phyloP scores from a whole-genome alignment of 2,797 vertebrate species.

The Halcyon badia region DNA sequence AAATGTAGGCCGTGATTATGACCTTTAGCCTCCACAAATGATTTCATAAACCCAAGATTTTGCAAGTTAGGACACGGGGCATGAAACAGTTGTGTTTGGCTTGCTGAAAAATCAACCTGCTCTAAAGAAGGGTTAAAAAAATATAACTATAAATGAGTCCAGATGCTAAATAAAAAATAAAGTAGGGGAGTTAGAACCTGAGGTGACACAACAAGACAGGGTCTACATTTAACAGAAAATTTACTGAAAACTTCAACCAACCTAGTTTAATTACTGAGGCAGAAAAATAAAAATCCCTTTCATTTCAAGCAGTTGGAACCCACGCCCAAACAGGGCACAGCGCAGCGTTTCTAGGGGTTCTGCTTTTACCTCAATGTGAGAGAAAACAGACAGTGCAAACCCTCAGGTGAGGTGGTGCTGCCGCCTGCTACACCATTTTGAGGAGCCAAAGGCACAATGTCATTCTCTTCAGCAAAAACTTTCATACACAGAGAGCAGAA shows the following conservation, averaged over 20 bases:
- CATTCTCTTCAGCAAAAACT: neutral
- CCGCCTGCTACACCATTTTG: neutral
- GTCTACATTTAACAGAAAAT: neutral
- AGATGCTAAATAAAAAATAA: neutral
- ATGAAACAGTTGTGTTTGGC: accelerated
- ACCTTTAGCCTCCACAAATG: neutral
- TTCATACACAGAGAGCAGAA: neutral
- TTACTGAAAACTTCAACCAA: neutral
- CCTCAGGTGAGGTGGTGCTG: neutral
- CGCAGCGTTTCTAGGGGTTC: neutral
- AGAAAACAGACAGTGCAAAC: neutral
- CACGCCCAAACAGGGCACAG: neutral
- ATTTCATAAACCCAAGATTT: neutral
- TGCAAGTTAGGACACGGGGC: neutral
- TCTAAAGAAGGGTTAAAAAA: neutral
- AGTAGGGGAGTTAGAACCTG: neutral
- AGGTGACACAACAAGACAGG: neutral
- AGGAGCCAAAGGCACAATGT: neutral
- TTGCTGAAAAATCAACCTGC: neutral
- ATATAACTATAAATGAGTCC: neutral
- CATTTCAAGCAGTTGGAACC: neutral
- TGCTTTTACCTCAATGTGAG: neutral
- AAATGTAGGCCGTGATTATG: neutral
- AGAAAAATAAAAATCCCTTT: slow-evolving; percentile 23
- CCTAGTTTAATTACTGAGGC: neutral